Percentiles rank a stretch among this genome's conserved stretches.
Conservation (phyloP, 2,888 invertebrate genomes). For the Microdon myrmicae region DNA sequence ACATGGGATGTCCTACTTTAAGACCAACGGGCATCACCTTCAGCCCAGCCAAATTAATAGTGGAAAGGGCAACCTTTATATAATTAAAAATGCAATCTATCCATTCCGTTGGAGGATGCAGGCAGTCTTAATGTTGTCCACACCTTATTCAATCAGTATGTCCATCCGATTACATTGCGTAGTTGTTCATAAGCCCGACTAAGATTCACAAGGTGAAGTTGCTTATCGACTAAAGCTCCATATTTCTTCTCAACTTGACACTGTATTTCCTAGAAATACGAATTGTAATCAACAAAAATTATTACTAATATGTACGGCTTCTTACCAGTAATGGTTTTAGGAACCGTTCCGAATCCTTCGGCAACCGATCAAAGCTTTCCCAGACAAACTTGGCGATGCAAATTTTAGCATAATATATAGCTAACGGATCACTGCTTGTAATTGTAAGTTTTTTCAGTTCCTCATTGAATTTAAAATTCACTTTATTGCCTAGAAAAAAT, state of each 20-base stretch:
- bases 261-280: slow-evolving; percentile 57
- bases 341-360: slow-evolving; percentile 1
- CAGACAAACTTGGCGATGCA: slow-evolving; percentile 27
- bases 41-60: too few relatives aligned
- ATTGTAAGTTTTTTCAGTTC: slow-evolving; percentile 6
- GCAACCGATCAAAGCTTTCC: slow-evolving; percentile 2
- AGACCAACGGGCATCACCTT: too few relatives aligned
- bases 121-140: too few relatives aligned
- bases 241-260: slow-evolving; percentile 57
- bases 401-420: slow-evolving; percentile 28
- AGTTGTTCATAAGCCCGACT: slow-evolving; percentile 56
- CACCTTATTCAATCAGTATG: too few relatives aligned
- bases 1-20: too few relatives aligned
- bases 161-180: slow-evolving; percentile 52
- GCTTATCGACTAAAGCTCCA: slow-evolving; percentile 38
- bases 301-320: background rate
- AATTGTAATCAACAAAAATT: background rate
- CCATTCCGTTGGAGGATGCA: too few relatives aligned
- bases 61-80: too few relatives aligned
- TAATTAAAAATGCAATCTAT: too few relatives aligned
- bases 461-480: slow-evolving; percentile 11
- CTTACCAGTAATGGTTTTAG: slow-evolving; percentile 12
- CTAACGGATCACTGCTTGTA: slow-evolving; percentile 14
- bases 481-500: slow-evolving; percentile 26
- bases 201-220: slow-evolving; percentile 56